Conservation (phyloP, 2,113 vertebrate species). For the Castor canadensis region DNA sequence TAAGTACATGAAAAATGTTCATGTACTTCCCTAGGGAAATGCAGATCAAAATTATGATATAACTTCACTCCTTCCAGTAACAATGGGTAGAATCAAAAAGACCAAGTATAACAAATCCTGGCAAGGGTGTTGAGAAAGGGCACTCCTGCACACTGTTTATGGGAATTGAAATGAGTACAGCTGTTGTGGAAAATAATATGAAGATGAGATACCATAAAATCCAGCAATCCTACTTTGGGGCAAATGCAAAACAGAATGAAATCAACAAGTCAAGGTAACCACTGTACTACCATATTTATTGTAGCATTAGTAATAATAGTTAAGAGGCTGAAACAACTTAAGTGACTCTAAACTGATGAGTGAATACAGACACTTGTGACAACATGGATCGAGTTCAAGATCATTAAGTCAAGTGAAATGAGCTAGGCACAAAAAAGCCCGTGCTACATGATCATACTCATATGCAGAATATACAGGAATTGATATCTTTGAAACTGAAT, state of each 20-base stretch:
- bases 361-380: neutral
- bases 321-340: neutral
- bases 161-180: too few species aligned
- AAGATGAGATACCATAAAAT: neutral
- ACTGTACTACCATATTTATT: neutral
- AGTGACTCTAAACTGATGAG: too few species aligned
- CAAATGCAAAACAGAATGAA: neutral
- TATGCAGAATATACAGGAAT: neutral
- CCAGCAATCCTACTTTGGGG: neutral
- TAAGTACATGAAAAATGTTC: too few species aligned
- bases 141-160: too few species aligned
- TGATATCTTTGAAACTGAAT: neutral
- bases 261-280: neutral
- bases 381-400: neutral
- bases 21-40: too few species aligned
- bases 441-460: neutral
- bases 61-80: too few species aligned
- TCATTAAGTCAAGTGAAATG: neutral
- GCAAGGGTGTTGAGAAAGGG: too few species aligned
- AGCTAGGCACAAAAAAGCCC: neutral
- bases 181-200: too few species aligned
- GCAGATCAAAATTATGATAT: too few species aligned
- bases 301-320: neutral
- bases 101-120: too few species aligned
- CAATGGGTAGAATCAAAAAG: too few species aligned